Percentiles rank a stretch among this genome's conserved stretches.
Conservation (phyloP, 1,140 invertebrate species). For the Lysiphlebus fabarum region DNA sequence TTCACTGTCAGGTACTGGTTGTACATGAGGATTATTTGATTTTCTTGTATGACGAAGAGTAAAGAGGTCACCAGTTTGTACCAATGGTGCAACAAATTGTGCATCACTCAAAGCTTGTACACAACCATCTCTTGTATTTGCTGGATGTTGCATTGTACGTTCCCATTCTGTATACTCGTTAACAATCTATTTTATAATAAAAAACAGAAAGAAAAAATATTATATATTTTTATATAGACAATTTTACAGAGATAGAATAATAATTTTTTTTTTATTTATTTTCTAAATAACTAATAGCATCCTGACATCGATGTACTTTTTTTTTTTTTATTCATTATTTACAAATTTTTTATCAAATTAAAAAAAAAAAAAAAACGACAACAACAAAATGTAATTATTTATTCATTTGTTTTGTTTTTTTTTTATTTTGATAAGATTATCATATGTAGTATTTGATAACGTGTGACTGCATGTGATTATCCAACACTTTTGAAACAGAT, state of each 20-base stretch:
- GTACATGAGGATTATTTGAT: constrained; percentile 39
- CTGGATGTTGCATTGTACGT: constrained; percentile 83
- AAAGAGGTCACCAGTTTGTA: constrained; percentile 77
- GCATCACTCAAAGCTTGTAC: constrained; percentile 91
- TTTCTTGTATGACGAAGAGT: constrained; percentile 56
- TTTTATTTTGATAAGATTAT: neutral
- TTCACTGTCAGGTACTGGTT: constrained; percentile 46
- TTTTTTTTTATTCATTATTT: too few species aligned
- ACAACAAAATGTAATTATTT: too few species aligned
- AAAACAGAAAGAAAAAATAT: constrained; percentile 9
- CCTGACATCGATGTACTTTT: too few species aligned
- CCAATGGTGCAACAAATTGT: constrained; percentile 81
- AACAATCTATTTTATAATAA: constrained; percentile 61
- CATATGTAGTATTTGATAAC: constrained; percentile 5
- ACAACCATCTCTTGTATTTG: constrained; percentile 88
- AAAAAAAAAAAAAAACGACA: too few species aligned
- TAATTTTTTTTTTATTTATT: too few species aligned
- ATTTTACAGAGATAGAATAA: too few species aligned
- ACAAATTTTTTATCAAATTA: too few species aligned
- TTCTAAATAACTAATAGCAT: too few species aligned
- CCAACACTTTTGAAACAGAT: constrained; percentile 12
- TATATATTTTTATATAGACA: too few species aligned
- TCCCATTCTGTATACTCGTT: constrained; percentile 99
- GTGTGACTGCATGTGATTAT: constrained; percentile 24
- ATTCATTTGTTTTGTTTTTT: too few species aligned